Evolutionary conservation across 2,888 invertebrate species (phyloP).

Genomic region (Acronicta alni): DNA sequence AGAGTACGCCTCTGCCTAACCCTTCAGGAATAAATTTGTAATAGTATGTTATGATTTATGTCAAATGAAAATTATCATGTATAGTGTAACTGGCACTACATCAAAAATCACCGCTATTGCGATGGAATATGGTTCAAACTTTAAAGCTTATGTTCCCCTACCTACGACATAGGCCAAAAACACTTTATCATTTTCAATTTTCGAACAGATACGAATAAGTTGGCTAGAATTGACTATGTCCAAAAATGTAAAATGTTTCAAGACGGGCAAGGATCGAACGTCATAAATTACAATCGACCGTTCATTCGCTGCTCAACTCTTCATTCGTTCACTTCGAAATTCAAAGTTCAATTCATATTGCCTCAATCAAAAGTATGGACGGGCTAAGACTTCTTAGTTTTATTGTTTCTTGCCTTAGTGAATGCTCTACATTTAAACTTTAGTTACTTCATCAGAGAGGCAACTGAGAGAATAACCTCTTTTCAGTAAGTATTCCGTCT

Average conservation of each 20-base stretch:
- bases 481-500: constrained; percentile 10
- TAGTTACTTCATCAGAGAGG: constrained; percentile 19
- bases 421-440: constrained; percentile 42
- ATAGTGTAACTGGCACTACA: no score
- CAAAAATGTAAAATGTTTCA: constrained; percentile 33
- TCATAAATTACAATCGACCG: constrained; percentile 53
- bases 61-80: no score
- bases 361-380: constrained; percentile 56
- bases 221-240: constrained; percentile 18
- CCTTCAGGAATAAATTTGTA: no score
- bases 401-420: constrained; percentile 35
- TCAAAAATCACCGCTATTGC: no score
- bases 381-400: constrained; percentile 40
- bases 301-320: constrained; percentile 50
- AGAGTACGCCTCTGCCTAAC: no score
- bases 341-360: constrained; percentile 58
- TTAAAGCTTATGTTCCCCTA: no score
- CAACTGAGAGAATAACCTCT: constrained; percentile 11
- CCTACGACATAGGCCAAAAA: no score
- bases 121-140: no score
- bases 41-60: no score
- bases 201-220: constrained; percentile 13
- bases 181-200: neutral
- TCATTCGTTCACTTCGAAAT: constrained; percentile 49
- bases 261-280: constrained; percentile 32